Conservation (phyloP, 2,888 invertebrate genomes). For the Drosophila crucigera region DNA sequence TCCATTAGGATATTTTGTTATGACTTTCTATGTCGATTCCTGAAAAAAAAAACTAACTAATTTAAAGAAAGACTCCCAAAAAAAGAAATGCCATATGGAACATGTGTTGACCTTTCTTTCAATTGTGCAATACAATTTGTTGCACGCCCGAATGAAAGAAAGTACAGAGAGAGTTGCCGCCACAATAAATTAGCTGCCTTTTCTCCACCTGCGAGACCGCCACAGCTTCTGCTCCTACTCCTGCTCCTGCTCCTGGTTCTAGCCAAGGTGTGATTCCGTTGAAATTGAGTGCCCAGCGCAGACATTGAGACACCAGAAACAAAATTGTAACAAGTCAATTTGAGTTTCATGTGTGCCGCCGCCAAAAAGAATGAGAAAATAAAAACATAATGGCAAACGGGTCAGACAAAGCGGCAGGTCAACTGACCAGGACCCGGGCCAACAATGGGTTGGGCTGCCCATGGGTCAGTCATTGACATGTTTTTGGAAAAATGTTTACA, state of each 20-base stretch:
- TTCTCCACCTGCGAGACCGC: slow-evolving; percentile 28
- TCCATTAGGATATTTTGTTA: slow-evolving; percentile 46
- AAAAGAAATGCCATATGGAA: slow-evolving; percentile 8
- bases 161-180: slow-evolving; percentile 55
- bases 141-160: slow-evolving; percentile 55
- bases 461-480: slow-evolving; percentile 64
- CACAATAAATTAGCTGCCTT: slow-evolving; percentile 55
- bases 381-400: slow-evolving; percentile 31
- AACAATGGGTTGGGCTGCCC: slow-evolving; percentile 48
- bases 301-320: slow-evolving; percentile 41
- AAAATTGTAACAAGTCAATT: slow-evolving; percentile 77
- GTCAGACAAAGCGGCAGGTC: slow-evolving; percentile 65
- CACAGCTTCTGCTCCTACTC: slow-evolving; percentile 16
- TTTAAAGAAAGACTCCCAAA: slow-evolving; percentile 4
- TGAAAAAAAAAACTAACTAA: slow-evolving; percentile 7
- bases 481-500: slow-evolving; percentile 79
- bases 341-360: slow-evolving; percentile 56
- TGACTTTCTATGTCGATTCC: slow-evolving; percentile 35
- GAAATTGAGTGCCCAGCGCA: slow-evolving; percentile 50
- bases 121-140: slow-evolving; percentile 54
- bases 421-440: slow-evolving; percentile 27
- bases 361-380: slow-evolving; percentile 7
- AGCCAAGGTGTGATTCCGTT: slow-evolving; percentile 65
- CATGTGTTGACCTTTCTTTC: slow-evolving; percentile 22
- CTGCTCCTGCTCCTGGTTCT: slow-evolving; percentile 27